Evolutionary conservation across 2,113 vertebrate genomes (phyloP), one percentile per base, ranked within the genome.

Genomic region (Boulengeromyrus knoepffleri): DNA sequence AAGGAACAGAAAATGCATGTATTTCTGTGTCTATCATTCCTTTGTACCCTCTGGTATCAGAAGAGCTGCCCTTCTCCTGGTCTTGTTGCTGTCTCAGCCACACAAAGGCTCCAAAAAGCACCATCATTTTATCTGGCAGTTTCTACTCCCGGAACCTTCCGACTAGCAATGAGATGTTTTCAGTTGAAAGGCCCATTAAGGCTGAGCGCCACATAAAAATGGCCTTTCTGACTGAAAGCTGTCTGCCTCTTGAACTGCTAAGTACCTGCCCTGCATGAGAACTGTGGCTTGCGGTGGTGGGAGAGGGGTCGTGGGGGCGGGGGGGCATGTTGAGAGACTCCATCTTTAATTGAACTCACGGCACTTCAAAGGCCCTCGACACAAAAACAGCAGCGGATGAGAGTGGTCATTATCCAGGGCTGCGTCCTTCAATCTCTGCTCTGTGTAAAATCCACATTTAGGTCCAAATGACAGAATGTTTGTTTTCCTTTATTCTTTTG

Each of bases 401-500:
- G 56, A 74, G 27, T 49, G 42, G 56, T 85, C 77, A 89, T 85
- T 89, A 91, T 47, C 62, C 52, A 89, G 85, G 0, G 5, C 50
- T 47, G 49, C 6, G 36, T 85, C 87, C 89, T 52, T 89, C 84
- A 87, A 62, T 83, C 88, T 89, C 66, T 27, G 80, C 88, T 56
- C 50, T 62, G 39, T 84, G 47, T 88, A 89, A 80, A 83, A 90
- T 86, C 88, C 87, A 88, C 89, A 90, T 90, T 93, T 91, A 92
- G 86, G 89, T 87, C 89, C 85, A 89, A 77, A 91, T 89, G 89
- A 89, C 91, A 89, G 49, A 90, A 89, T 24, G 49, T 92, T 88
- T 89, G 85, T 90, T 89, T 91, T 89, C 45, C 39, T 86, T 90
- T 87, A 90, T 90, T 88, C 80, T 58, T 49, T 80, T 74, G 89